Percentiles rank a stretch among this genome's conserved stretches.
Conservation (phyloP, 2,113 vertebrate genomes). For the Anolis carolinensis region DNA sequence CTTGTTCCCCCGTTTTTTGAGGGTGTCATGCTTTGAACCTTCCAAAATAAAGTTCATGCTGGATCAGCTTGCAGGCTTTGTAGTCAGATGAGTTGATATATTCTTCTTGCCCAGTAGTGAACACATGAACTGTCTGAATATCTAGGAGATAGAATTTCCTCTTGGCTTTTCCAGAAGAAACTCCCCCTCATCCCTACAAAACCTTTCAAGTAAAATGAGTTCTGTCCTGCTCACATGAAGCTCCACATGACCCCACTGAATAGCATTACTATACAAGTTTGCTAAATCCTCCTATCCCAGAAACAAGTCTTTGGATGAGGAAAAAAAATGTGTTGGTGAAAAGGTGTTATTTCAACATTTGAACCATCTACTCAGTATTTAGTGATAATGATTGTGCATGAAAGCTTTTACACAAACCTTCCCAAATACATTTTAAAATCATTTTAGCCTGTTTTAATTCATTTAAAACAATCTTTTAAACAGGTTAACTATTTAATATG, state of each 20-base stretch:
- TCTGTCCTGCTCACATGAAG: conserved; percentile 31
- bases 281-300: neutral
- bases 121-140: conserved; percentile 48
- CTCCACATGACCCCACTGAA: neutral
- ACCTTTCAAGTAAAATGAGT: conserved; percentile 31
- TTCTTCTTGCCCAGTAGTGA: conserved; percentile 50
- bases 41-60: conserved; percentile 54
- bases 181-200: conserved; percentile 3
- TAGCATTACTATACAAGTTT: neutral
- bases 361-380: neutral
- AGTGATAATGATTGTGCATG: too few relatives aligned
- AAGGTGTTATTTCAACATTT: neutral
- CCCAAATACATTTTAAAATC: too few relatives aligned
- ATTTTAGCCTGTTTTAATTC: too few relatives aligned
- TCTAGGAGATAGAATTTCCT: conserved; percentile 47
- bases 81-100: conserved; percentile 43
- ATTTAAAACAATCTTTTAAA: too few relatives aligned
- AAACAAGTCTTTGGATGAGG: neutral
- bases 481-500: too few relatives aligned
- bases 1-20: conserved; percentile 49
- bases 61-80: conserved; percentile 54
- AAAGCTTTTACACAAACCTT: too few relatives aligned
- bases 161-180: conserved; percentile 46
- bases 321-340: neutral
- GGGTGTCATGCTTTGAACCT: conserved; percentile 43